Conservation (phyloP, 2,113 vertebrate species). For the Amphiprion ocellaris region DNA sequence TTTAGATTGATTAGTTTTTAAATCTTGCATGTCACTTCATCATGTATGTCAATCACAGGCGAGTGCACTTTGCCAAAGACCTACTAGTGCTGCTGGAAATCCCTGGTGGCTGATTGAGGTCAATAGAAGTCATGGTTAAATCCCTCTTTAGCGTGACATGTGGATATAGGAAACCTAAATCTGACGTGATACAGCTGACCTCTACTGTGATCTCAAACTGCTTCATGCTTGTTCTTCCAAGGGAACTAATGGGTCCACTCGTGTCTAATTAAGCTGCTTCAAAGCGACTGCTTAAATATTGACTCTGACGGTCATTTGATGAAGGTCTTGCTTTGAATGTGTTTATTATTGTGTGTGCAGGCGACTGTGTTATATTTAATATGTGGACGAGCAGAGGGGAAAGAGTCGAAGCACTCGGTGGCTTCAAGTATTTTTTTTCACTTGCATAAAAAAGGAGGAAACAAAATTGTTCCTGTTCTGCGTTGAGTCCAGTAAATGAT, state of each 20-base stretch:
- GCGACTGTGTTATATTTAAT: not conserved
- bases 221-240: not conserved
- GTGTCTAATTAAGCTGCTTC: slow-evolving; percentile 45
- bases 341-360: slow-evolving; percentile 12
- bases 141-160: slow-evolving; percentile 17
- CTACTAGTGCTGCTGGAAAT: slow-evolving; percentile 8
- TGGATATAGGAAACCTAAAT: slow-evolving; percentile 13
- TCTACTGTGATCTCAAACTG: slow-evolving; percentile 28
- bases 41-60: not conserved
- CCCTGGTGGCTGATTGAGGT: slow-evolving; percentile 10
- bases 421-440: slow-evolving; percentile 18
- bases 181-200: slow-evolving; percentile 2
- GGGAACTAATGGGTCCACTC: slow-evolving; percentile 15
- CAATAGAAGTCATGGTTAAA: slow-evolving; percentile 37
- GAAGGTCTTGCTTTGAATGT: slow-evolving; percentile 30
- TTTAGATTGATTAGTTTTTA: not conserved
- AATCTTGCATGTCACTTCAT: not conserved
- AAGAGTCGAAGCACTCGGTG: not conserved
- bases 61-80: not conserved
- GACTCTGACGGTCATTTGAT: slow-evolving; percentile 28
- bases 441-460: slow-evolving; percentile 52
- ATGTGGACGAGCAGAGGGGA: not conserved
- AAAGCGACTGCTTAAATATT: slow-evolving; percentile 72
- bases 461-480: slow-evolving; percentile 64
- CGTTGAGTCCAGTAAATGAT: slow-evolving; percentile 37